A percentile compares a stretch with the other conserved stretches of the same genome.
Evolutionary conservation across 53 echinoderm and acorn worm species (phyloP).

Genomic region (Luidia sarsii): DNA sequence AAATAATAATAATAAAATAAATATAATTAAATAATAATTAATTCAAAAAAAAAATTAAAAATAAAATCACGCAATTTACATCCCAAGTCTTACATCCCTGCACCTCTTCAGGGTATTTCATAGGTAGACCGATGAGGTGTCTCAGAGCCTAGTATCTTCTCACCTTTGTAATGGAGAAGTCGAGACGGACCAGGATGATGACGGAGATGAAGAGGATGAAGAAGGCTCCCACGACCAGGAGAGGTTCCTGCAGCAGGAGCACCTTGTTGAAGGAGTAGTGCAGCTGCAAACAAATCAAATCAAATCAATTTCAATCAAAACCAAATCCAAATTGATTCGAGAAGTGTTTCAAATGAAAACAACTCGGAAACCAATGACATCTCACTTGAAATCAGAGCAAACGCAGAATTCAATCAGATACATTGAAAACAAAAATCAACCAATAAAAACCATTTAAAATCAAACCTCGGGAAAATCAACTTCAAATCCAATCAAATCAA

Average conservation of each 20-base stretch:
- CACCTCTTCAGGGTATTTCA: neutral
- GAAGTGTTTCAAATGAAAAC: too few species aligned
- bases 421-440: too few species aligned
- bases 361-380: too few species aligned
- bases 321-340: too few species aligned
- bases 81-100: too few species aligned
- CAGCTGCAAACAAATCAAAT: constrained; percentile 63
- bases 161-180: constrained; percentile 97
- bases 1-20: too few species aligned
- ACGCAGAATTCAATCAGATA: too few species aligned
- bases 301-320: constrained; percentile 30
- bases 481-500: neutral
- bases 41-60: neutral
- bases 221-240: constrained; percentile 88
- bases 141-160: neutral
- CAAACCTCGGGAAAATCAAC: too few species aligned
- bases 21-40: too few species aligned
- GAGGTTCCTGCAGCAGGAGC: constrained; percentile 94
- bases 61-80: neutral
- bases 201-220: constrained; percentile 87
- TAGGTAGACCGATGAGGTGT: neutral
- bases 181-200: constrained; percentile 86
- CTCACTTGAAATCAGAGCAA: too few species aligned
- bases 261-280: constrained; percentile 91
- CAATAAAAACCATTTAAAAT: too few species aligned